Evolutionary conservation across 1,140 invertebrate species (phyloP), one percentile per base, ranked within the genome.

Genomic region (Chrysopa pallens): DNA sequence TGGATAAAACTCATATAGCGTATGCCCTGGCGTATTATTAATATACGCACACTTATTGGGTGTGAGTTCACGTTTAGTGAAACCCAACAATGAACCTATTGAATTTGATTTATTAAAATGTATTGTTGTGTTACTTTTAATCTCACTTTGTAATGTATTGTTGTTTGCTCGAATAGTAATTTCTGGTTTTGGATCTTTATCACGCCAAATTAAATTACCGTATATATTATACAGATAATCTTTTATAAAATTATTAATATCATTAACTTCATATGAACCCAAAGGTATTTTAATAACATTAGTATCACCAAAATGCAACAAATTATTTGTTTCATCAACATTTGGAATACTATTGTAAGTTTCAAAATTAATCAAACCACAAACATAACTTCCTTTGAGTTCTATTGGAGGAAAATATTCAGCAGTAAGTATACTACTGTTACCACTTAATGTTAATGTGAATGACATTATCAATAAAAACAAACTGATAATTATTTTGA

Each of bases 1-100:
- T 36, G 51, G 46, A 33, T n/a, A 53, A 48, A 61, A 60, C 42
- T 53, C 46, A 43, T 60, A 51, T 40, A 61, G 43, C 14, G 46
- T 52, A 45, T 59, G 56, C 8, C 47, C 46, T 36, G 38, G 31
- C 33, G 39, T 27, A 14, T 47, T 47, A 48, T 61, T 57, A 8
- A 44, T 51, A 40, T 52, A 61, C 7, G 52, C 49, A 29, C 52
- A 36, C 38, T 35, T 46, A 40, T 38, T 35, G 27, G 42, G n/a
- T 38, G 31, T 8, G 8, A 55, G 42, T 38, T 40, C 29, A 40
- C 7, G 42, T 33, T 45, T 35, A 27, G 28, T 42, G 29, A 53
- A 49, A 35, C 49, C 51, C 27, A 51, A 40, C 33, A 51, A 39
- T 42, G 31, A 33, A 6, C 47, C 42, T 36, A 52, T 48, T 15